Percentiles rank a stretch among this genome's conserved stretches.
Evolutionary conservation across 2,113 vertebrate genomes (phyloP).

Genomic region (Ptychochromis oligacanthus): DNA sequence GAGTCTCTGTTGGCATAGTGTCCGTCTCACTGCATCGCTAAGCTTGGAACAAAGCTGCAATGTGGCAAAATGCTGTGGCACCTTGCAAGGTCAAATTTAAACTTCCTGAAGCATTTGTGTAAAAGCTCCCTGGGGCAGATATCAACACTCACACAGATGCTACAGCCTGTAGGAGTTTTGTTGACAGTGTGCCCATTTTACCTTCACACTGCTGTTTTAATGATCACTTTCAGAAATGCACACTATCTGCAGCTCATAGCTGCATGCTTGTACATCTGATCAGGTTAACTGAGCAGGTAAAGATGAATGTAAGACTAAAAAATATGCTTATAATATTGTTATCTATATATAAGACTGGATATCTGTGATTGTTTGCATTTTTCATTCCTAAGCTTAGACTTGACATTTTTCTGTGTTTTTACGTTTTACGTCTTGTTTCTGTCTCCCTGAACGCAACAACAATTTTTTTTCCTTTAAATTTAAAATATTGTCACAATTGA

Average conservation of each 20-base stretch:
- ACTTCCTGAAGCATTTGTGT: constrained; percentile 19
- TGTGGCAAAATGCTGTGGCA: constrained; percentile 19
- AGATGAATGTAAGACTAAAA: not conserved
- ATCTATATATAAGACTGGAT: too few species aligned
- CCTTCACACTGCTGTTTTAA: constrained; percentile 18
- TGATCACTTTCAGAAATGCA: constrained; percentile 10
- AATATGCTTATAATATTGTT: not conserved
- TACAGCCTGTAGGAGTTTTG: constrained; percentile 27
- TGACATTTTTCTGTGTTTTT: too few species aligned
- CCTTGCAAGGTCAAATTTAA: constrained; percentile 47
- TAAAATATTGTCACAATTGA: not conserved
- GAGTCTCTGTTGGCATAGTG: not conserved
- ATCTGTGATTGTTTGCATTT: too few species aligned
- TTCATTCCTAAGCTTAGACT: too few species aligned
- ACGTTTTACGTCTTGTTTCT: not conserved
- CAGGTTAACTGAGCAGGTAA: not conserved
- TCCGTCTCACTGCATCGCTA: constrained; percentile 1
- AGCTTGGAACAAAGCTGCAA: constrained; percentile 27
- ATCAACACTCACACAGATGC: constrained; percentile 40
- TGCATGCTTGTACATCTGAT: constrained; percentile 9
- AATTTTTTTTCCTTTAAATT: not conserved
- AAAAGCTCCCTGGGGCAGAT: constrained; percentile 18
- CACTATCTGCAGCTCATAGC: not conserved
- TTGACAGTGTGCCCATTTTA: constrained; percentile 31
- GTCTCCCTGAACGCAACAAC: not conserved